phyloP scores from a whole-genome alignment of 2,888 invertebrate genomes.

The Tuberolachnus salignus region DNA sequence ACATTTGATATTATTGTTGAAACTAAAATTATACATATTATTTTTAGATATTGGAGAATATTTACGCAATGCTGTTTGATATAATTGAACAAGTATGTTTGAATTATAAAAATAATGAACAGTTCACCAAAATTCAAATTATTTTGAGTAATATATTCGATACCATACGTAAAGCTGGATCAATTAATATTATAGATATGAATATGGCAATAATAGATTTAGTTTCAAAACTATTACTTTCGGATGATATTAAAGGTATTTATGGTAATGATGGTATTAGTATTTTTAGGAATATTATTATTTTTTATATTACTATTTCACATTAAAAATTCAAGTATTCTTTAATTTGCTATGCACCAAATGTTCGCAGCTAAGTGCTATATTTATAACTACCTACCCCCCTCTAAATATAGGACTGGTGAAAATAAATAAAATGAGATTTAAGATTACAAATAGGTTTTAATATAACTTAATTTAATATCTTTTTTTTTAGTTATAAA shows the following conservation, averaged over 20 bases:
- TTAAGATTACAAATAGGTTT: neutral
- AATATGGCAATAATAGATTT: slow-evolving; percentile 39
- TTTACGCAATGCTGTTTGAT: slow-evolving; percentile 36
- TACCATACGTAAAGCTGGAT: slow-evolving; percentile 26
- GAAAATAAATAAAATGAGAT: no score
- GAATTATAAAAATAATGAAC: slow-evolving; percentile 4
- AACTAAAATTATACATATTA: neutral
- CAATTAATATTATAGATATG: slow-evolving; percentile 26
- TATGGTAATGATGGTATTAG: neutral
- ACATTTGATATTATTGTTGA: neutral
- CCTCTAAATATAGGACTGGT: no score
- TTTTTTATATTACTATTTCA: neutral
- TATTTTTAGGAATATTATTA: neutral
- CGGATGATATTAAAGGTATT: slow-evolving; percentile 37
- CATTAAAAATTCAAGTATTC: neutral
- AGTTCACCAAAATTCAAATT: slow-evolving; percentile 20
- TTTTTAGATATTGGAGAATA: slow-evolving; percentile 43
- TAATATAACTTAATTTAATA: neutral
- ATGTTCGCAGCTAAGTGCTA: no score
- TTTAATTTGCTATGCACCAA: no score
- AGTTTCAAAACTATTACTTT: slow-evolving; percentile 36
- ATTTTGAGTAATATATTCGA: slow-evolving; percentile 41
- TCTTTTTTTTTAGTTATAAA: slow-evolving; percentile 28
- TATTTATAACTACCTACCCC: no score
- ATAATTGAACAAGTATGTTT: slow-evolving; percentile 29